phyloP scores from a whole-genome alignment of 2,888 invertebrate genomes.

The Lagria hirta region DNA sequence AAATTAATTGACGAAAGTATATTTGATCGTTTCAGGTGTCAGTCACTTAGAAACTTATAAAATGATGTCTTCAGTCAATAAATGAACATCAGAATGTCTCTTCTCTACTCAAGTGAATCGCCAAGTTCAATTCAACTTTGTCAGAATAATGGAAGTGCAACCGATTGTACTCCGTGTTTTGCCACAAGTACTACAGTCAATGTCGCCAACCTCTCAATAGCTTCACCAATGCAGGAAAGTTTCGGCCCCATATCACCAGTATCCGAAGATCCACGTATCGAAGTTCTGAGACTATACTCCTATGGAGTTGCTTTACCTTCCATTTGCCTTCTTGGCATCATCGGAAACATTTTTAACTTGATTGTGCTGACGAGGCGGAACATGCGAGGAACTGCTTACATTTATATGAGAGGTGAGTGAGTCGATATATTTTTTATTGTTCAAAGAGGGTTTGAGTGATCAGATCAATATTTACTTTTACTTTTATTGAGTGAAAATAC shows the following conservation, averaged over 20 bases:
- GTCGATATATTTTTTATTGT: no score
- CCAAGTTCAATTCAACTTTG: conserved; percentile 44
- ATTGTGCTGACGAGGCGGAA: conserved; percentile 75
- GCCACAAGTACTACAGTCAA: conserved; percentile 45
- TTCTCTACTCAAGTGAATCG: conserved; percentile 52
- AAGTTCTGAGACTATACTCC: conserved; percentile 61
- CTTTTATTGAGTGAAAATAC: no score
- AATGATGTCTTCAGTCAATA: no score
- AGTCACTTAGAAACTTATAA: no score
- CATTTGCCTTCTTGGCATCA: conserved; percentile 71
- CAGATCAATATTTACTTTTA: no score
- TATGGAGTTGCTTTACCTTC: conserved; percentile 69
- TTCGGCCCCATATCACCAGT: no score
- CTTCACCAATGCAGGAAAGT: conserved; percentile 41
- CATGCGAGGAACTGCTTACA: conserved; percentile 78
- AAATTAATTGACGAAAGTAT: no score
- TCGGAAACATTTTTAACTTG: conserved; percentile 77
- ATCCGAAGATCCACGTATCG: conserved; percentile 63
- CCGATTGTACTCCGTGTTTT: conserved; percentile 46
- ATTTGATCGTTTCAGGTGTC: no score
- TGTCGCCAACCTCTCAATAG: no score
- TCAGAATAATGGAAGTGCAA: conserved; percentile 43
- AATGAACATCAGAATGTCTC: conserved; percentile 45
- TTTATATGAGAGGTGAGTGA: conserved; percentile 76
- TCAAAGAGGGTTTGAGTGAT: no score